Evolutionary conservation across 2,797 vertebrate species (phyloP).

Genomic region (Phrynocephalus vlangalii): DNA sequence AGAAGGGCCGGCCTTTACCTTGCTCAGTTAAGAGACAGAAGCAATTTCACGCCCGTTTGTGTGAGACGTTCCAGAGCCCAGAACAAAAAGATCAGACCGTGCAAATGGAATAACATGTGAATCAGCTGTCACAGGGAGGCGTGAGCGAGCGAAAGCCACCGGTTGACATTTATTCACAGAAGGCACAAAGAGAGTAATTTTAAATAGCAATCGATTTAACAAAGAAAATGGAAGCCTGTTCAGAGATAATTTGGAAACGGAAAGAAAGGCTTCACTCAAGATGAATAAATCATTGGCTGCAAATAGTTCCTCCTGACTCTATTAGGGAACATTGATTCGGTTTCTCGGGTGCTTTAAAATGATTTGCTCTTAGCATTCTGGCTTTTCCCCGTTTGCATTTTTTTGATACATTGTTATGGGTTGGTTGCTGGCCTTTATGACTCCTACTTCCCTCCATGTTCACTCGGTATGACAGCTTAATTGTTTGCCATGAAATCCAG

Average conservation of each 20-base stretch:
- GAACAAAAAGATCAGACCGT: not conserved
- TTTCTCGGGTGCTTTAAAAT: constrained; percentile 74
- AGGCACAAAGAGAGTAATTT: constrained; percentile 47
- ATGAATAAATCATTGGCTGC: constrained; percentile 68
- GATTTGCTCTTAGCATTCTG: constrained; percentile 73
- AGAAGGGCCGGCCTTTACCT: not conserved
- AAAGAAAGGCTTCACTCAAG: constrained; percentile 62
- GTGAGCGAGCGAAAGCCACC: constrained; percentile 32
- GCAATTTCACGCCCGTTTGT: constrained; percentile 8
- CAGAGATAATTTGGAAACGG: constrained; percentile 64
- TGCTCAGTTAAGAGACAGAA: not conserved
- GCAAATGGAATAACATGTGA: constrained; percentile 18
- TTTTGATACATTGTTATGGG: constrained; percentile 76
- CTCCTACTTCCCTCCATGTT: constrained; percentile 68
- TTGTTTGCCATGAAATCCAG: constrained; percentile 71
- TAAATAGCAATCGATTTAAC: constrained; percentile 63
- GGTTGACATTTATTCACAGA: constrained; percentile 48
- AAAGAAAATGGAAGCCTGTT: constrained; percentile 62
- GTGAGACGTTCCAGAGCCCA: not conserved
- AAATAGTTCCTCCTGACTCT: constrained; percentile 68
- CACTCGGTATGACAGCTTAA: constrained; percentile 73
- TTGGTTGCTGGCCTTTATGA: constrained; percentile 71
- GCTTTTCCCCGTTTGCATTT: constrained; percentile 55
- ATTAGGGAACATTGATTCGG: constrained; percentile 71
- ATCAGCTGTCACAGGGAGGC: constrained; percentile 20